These are phyloP conservation scores for Coregonus suidteri DNA, from an alignment of 2,797 vertebrate genomes.

Conservation along the genomic window DNA sequence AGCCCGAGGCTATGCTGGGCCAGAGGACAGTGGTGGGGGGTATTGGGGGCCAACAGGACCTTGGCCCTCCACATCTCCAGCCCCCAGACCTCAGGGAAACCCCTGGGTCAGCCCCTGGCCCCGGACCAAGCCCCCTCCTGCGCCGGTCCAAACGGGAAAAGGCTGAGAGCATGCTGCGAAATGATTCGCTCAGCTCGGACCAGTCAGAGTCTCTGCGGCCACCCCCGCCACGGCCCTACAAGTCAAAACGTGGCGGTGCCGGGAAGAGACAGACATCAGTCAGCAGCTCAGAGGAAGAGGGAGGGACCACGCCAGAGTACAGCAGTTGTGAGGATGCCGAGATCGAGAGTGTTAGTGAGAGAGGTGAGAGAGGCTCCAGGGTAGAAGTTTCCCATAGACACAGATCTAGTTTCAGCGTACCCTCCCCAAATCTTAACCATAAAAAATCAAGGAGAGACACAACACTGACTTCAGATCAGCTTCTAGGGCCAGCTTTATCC, in stretches of 20 bases:
- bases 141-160: constrained; percentile 94
- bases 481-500: background rate
- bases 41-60: constrained; percentile 57
- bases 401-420: background rate
- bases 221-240: constrained; percentile 92
- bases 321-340: constrained; percentile 98
- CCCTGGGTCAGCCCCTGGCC: constrained; percentile 77
- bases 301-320: constrained; percentile 95
- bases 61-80: constrained; percentile 70
- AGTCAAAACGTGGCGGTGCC: constrained; percentile 83
- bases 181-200: constrained; percentile 95
- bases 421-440: background rate
- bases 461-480: background rate
- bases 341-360: constrained; percentile 96
- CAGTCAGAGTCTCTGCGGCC: constrained; percentile 96
- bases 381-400: background rate
- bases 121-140: constrained; percentile 73
- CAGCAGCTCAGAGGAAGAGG: constrained; percentile 99
- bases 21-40: constrained; percentile 66
- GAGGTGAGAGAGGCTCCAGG: constrained; percentile 78
- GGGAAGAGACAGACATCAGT: constrained; percentile 92
- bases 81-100: constrained; percentile 85
- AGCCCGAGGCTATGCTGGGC: constrained; percentile 27
- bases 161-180: constrained; percentile 94
- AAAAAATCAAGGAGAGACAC: background rate